These are phyloP conservation scores for Drosophila kikkawai DNA, from an alignment of 1,140 invertebrate genomes.

Conservation along the genomic window DNA sequence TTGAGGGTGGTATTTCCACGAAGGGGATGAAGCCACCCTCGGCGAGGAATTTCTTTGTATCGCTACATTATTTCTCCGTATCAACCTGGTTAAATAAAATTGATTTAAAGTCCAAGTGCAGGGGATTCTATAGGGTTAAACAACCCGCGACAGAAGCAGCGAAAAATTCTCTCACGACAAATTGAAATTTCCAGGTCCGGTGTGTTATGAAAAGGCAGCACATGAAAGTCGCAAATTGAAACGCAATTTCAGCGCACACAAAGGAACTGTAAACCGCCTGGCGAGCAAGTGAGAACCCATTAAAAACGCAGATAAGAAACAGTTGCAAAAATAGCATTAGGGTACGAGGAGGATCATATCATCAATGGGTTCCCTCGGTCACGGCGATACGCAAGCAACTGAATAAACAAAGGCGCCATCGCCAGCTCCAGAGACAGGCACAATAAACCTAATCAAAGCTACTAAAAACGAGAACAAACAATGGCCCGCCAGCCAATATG, in stretches of 20 bases:
- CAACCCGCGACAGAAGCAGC: background rate
- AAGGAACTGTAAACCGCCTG: slow-evolving; percentile 34
- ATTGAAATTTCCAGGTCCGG: slow-evolving; percentile 21
- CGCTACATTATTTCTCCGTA: background rate
- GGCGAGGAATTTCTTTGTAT: slow-evolving; percentile 2
- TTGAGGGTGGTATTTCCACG: background rate
- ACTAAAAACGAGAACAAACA: slow-evolving; percentile 58
- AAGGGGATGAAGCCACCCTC: slow-evolving; percentile 7
- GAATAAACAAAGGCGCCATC: slow-evolving; percentile 34
- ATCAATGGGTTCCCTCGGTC: slow-evolving; percentile 56
- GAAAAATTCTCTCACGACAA: background rate
- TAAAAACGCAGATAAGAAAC: slow-evolving; percentile 29
- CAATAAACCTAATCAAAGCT: slow-evolving; percentile 60
- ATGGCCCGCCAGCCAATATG: slow-evolving; percentile 68
- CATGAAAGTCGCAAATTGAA: slow-evolving; percentile 31
- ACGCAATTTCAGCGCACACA: slow-evolving; percentile 43
- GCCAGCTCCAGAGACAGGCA: slow-evolving; percentile 12
- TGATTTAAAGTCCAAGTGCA: background rate
- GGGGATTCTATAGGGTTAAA: slow-evolving; percentile 3
- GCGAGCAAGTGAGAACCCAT: slow-evolving; percentile 4
- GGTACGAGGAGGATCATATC: background rate
- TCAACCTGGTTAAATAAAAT: slow-evolving; percentile 4
- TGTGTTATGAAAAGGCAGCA: slow-evolving; percentile 13
- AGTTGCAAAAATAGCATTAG: slow-evolving; percentile 24
- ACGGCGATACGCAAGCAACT: slow-evolving; percentile 67